These are phyloP conservation scores for Todiramphus chloris DNA, from an alignment of 2,113 vertebrate species.

Conservation along the genomic window DNA sequence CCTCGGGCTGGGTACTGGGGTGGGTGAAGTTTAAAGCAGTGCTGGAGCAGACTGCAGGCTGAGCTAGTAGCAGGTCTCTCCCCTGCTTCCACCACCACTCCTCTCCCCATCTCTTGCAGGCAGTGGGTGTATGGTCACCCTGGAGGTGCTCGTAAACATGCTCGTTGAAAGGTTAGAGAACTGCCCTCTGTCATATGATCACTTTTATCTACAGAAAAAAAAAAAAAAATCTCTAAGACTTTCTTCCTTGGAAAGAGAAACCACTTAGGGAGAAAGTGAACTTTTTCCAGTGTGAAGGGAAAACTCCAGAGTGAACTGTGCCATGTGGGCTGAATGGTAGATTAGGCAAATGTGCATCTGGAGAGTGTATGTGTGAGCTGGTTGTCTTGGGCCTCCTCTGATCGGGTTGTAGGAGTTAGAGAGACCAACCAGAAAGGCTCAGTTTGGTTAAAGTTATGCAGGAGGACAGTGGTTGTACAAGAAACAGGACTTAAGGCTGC, in stretches of 20 bases:
- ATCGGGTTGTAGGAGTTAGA: background rate
- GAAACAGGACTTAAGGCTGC: background rate
- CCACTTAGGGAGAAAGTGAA: background rate
- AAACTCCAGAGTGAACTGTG: background rate
- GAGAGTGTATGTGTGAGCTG: background rate
- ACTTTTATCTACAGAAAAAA: background rate
- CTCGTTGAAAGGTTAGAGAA: background rate
- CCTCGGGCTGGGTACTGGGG: rapidly evolving
- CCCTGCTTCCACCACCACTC: background rate
- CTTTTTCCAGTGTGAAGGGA: background rate
- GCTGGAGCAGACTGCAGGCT: background rate
- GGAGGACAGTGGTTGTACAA: background rate
- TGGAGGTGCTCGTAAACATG: rapidly evolving
- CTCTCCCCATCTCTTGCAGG: background rate
- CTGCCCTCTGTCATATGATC: background rate
- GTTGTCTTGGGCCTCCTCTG: background rate
- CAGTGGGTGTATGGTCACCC: rapidly evolving
- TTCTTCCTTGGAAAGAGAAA: background rate
- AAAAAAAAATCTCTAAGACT: background rate
- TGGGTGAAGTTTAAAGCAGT: background rate
- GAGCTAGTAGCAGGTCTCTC: background rate
- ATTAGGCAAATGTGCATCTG: background rate
- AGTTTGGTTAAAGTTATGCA: background rate
- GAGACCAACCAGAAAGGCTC: background rate
- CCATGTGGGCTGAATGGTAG: background rate